A percentile compares a stretch with the other conserved stretches of the same genome.
Evolutionary conservation across 2,888 invertebrate genomes (phyloP).

Genomic region (Adela reaumurella): DNA sequence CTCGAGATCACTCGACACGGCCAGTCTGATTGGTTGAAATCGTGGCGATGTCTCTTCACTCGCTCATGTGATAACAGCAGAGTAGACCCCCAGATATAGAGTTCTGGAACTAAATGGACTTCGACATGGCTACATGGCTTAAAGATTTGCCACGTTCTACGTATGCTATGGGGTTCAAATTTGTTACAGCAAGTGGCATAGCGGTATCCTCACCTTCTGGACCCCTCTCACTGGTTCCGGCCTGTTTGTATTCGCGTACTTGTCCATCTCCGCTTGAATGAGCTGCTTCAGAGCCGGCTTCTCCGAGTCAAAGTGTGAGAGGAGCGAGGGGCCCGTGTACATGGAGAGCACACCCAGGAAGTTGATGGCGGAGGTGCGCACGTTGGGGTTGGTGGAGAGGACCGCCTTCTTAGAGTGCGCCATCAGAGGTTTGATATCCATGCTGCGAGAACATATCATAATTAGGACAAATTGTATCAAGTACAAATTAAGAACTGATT

Average conservation of each 20-base stretch:
- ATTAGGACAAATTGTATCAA: too few species aligned
- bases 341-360: conserved; percentile 75
- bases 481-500: neutral
- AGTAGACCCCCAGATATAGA: too few species aligned
- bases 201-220: conserved; percentile 34
- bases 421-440: conserved; percentile 71
- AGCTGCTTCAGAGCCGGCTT: conserved; percentile 80
- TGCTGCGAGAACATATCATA: conserved; percentile 32
- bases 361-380: conserved; percentile 72
- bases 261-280: conserved; percentile 83
- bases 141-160: too few species aligned
- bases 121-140: too few species aligned
- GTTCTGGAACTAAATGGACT: too few species aligned
- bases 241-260: conserved; percentile 70
- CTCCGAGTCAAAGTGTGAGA: conserved; percentile 81
- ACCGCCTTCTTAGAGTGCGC: conserved; percentile 81
- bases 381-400: conserved; percentile 79
- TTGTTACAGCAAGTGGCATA: too few species aligned
- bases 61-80: too few species aligned
- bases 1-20: too few species aligned
- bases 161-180: too few species aligned
- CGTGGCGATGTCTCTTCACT: too few species aligned
- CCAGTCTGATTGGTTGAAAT: too few species aligned
- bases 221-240: conserved; percentile 70
- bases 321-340: conserved; percentile 73